Evolutionary conservation across 2,888 invertebrate species (phyloP).

Genomic region (Litoditis marina): DNA sequence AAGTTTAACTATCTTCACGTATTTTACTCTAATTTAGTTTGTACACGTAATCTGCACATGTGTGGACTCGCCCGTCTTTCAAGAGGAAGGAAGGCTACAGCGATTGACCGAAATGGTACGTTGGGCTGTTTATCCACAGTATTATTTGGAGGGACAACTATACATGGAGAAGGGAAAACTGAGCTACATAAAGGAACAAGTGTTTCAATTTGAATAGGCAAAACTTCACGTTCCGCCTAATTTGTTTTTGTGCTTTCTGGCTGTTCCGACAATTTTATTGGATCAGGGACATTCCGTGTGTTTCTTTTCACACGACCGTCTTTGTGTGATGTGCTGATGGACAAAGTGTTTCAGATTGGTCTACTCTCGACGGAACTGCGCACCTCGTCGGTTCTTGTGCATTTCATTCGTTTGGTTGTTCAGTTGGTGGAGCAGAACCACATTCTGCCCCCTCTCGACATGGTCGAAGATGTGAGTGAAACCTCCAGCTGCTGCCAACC

Average conservation of each 20-base stretch:
- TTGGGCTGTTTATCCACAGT: not conserved
- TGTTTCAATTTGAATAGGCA: too few species aligned
- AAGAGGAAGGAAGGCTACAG: conserved; percentile 34
- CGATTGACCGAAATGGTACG: conserved; percentile 36
- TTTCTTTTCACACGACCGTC: too few species aligned
- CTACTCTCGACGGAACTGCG: conserved; percentile 24
- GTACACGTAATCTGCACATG: conserved; percentile 55
- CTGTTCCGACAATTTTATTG: too few species aligned
- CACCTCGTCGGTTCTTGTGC: conserved; percentile 18
- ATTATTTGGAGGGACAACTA: too few species aligned
- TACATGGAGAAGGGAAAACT: too few species aligned
- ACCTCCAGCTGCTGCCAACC: too few species aligned
- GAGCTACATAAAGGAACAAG: too few species aligned
- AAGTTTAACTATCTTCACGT: too few species aligned
- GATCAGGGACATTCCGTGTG: too few species aligned
- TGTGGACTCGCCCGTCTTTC: conserved; percentile 48
- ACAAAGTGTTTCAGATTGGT: conserved; percentile 32
- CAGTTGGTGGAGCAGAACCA: conserved; percentile 23
- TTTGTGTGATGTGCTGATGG: too few species aligned
- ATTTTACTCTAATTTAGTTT: conserved; percentile 28
- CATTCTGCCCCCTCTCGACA: conserved; percentile 26
- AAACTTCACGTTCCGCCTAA: too few species aligned
- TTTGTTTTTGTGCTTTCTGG: too few species aligned
- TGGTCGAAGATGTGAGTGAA: conserved; percentile 24
- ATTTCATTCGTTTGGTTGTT: conserved; percentile 24